phyloP scores from a whole-genome alignment of 1,140 invertebrate species.

The Caenorhabditis tropicalis region DNA sequence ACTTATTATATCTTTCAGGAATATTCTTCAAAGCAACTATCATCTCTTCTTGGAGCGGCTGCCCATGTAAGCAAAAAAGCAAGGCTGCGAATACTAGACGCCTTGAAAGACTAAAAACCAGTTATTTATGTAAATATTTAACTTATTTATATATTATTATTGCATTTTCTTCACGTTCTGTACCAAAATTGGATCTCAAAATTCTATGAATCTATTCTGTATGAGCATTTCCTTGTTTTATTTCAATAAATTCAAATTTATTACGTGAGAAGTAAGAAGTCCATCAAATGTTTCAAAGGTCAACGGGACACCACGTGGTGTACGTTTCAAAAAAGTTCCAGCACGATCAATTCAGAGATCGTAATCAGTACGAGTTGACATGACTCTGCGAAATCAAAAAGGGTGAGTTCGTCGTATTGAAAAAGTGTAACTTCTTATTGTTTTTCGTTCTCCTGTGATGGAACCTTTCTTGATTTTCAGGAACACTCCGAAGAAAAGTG shows the following conservation, averaged over 20 bases:
- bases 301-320: not conserved
- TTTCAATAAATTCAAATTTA: not conserved
- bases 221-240: too few species aligned
- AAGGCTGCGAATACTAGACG: constrained; percentile 61
- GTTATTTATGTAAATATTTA: not conserved
- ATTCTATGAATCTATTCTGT: too few species aligned
- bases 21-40: constrained; percentile 86
- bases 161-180: not conserved
- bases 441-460: too few species aligned
- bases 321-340: not conserved
- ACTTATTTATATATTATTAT: not conserved
- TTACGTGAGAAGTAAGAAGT: not conserved
- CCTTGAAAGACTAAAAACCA: constrained; percentile 55
- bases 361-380: not conserved
- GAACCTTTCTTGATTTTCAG: too few species aligned
- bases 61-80: constrained; percentile 87
- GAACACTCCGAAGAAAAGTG: not conserved
- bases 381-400: constrained; percentile 4
- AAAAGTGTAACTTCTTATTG: not conserved
- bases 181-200: too few species aligned
- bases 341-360: not conserved
- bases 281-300: not conserved
- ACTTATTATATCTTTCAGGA: constrained; percentile 75
- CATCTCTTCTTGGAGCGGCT: constrained; percentile 83
- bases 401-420: not conserved